Conservation (phyloP, 2,797 vertebrate species). For the Todus mexicanus region DNA sequence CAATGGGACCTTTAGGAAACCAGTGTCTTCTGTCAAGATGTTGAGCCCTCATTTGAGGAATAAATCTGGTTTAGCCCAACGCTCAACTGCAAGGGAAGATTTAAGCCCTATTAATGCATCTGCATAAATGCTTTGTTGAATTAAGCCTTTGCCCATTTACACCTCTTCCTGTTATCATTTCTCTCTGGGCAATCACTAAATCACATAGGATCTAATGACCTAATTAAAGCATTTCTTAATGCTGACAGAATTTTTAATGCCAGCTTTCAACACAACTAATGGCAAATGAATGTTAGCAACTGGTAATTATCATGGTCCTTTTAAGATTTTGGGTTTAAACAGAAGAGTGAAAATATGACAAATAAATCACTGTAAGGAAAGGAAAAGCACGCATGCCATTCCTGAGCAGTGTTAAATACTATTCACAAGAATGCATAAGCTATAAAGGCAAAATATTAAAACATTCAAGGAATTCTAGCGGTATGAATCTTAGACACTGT, state of each 20-base stretch:
- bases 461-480: not conserved
- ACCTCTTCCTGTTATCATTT: not conserved
- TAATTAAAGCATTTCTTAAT: constrained; percentile 42
- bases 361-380: constrained; percentile 2
- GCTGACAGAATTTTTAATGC: not conserved
- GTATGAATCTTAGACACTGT: not conserved
- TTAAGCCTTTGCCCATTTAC: not conserved
- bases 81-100: not conserved
- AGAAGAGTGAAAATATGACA: constrained; percentile 8
- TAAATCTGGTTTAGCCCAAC: not conserved
- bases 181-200: constrained; percentile 15
- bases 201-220: constrained; percentile 28
- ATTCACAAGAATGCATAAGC: not conserved
- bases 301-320: constrained; percentile 13
- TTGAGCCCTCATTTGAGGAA: not conserved
- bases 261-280: constrained; percentile 15
- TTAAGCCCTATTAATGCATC: not conserved
- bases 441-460: not conserved
- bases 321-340: constrained; percentile 16
- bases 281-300: constrained; percentile 41
- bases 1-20: not conserved
- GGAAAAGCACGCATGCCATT: not conserved
- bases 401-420: not conserved
- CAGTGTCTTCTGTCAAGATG: not conserved
- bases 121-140: not conserved